phyloP scores from a whole-genome alignment of 2,888 invertebrate genomes.

The Drosophila formosana region DNA sequence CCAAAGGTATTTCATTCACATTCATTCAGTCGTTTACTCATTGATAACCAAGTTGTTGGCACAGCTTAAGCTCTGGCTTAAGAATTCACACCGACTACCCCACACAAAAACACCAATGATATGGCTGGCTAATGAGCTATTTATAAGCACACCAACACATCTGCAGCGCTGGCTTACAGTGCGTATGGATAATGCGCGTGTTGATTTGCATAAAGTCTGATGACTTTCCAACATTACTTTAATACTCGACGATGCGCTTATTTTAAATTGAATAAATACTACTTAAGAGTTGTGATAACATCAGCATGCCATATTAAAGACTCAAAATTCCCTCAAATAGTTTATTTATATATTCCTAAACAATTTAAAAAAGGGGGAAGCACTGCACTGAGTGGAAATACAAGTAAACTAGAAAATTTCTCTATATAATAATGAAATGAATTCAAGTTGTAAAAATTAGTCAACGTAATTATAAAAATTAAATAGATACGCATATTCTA shows the following conservation, averaged over 20 bases:
- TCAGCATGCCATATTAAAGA: no score
- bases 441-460: not conserved
- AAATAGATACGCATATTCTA: not conserved
- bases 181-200: conserved; percentile 19
- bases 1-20: conserved; percentile 42
- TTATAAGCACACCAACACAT: conserved; percentile 1
- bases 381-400: no score
- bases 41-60: conserved; percentile 29
- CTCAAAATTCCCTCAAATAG: no score
- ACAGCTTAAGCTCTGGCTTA: conserved; percentile 18
- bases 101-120: not conserved
- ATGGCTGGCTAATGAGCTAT: conserved; percentile 5
- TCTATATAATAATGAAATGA: not conserved
- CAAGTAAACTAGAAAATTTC: not conserved
- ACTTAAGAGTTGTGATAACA: not conserved
- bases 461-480: not conserved
- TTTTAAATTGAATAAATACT: not conserved
- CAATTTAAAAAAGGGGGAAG: no score
- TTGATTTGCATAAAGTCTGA: not conserved
- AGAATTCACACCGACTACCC: conserved; percentile 9
- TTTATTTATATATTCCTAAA: no score
- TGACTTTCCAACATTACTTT: not conserved
- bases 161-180: not conserved
- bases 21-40: conserved; percentile 47
- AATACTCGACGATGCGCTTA: not conserved